Evolutionary conservation across 2,888 invertebrate genomes (phyloP).

Genomic region (Epistrophe eligans): DNA sequence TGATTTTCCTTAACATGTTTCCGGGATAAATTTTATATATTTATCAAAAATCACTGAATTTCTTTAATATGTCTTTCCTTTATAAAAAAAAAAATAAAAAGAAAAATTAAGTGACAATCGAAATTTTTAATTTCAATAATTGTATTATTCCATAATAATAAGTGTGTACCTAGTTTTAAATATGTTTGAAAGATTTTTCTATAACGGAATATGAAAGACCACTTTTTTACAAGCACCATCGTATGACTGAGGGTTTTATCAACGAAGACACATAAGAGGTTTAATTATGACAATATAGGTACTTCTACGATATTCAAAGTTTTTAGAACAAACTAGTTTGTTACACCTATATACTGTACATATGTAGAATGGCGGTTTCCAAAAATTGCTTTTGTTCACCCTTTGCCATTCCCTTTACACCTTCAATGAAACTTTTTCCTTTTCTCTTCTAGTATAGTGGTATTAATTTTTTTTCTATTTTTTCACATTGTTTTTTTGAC

Average conservation of each 20-base stretch:
- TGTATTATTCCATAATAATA: too few species aligned
- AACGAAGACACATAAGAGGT: background rate
- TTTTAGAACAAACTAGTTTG: slow-evolving; percentile 52
- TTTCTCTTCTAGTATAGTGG: background rate
- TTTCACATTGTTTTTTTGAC: slow-evolving; percentile 39
- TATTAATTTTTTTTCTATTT: slow-evolving; percentile 23
- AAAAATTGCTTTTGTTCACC: slow-evolving; percentile 57
- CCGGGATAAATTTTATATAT: too few species aligned
- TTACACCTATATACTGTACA: slow-evolving; percentile 33
- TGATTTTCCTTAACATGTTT: too few species aligned
- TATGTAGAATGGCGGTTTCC: slow-evolving; percentile 44
- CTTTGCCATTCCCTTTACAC: background rate
- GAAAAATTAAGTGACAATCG: too few species aligned
- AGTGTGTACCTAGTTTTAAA: too few species aligned
- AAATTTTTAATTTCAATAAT: too few species aligned
- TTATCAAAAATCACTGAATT: too few species aligned
- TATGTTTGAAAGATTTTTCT: too few species aligned
- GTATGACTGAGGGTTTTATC: background rate
- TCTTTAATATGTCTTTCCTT: too few species aligned
- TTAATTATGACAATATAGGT: background rate
- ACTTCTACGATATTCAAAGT: slow-evolving; percentile 17
- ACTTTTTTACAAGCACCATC: background rate
- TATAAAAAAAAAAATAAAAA: too few species aligned
- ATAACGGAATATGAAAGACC: background rate
- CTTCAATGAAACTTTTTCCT: slow-evolving; percentile 34